A percentile compares a stretch with the other conserved stretches of the same genome.
Conservation (phyloP, 1,140 invertebrate genomes). For the Drosophila willistoni region DNA sequence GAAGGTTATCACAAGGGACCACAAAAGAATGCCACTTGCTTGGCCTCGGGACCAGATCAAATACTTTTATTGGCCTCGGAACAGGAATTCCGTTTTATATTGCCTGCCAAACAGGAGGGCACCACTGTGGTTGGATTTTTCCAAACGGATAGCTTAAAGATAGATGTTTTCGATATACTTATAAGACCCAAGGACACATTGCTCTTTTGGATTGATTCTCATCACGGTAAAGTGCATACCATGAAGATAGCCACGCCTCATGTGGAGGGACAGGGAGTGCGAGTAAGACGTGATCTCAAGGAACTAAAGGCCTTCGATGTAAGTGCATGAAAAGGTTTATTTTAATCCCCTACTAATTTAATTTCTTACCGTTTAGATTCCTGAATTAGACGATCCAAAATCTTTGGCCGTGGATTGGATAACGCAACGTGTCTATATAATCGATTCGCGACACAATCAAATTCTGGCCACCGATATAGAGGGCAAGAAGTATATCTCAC, state of each 20-base stretch:
- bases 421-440: conserved; percentile 89
- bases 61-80: conserved; percentile 87
- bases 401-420: conserved; percentile 92
- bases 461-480: conserved; percentile 87
- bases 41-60: conserved; percentile 85
- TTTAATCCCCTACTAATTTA: not conserved
- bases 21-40: conserved; percentile 84
- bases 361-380: conserved; percentile 51
- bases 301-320: conserved; percentile 79
- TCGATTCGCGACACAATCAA: conserved; percentile 86
- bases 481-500: conserved; percentile 85
- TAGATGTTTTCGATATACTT: conserved; percentile 85
- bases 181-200: conserved; percentile 83
- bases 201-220: conserved; percentile 85
- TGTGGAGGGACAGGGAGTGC: conserved; percentile 53
- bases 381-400: conserved; percentile 85
- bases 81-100: conserved; percentile 86
- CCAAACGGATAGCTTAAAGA: conserved; percentile 82
- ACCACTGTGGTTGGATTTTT: conserved; percentile 81
- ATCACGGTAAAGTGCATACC: conserved; percentile 83
- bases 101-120: conserved; percentile 86
- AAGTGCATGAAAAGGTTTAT: conserved; percentile 6
- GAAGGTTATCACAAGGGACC: conserved; percentile 85
- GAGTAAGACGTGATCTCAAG: conserved; percentile 73
- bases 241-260: conserved; percentile 80